These are phyloP conservation scores for Campoplex capitator DNA, from an alignment of 2,888 invertebrate species.

Conservation along the genomic window DNA sequence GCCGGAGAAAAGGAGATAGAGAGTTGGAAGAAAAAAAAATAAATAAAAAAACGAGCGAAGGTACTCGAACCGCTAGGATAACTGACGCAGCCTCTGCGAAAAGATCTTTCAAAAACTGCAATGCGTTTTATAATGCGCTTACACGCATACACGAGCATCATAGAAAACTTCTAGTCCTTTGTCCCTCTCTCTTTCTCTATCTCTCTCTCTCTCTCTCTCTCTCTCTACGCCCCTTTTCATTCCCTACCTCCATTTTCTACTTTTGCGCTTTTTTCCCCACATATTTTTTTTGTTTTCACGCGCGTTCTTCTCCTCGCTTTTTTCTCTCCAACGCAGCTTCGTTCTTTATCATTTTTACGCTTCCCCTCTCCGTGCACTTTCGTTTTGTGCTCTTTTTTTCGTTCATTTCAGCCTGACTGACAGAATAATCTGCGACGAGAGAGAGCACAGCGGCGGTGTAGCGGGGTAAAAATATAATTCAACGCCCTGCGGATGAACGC, in stretches of 20 bases:
- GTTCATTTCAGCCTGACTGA: constrained; percentile 77
- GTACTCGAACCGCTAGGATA: constrained; percentile 32
- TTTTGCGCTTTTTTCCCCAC: constrained; percentile 33
- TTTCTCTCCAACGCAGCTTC: constrained; percentile 20
- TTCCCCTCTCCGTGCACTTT: not conserved
- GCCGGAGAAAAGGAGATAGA: not conserved
- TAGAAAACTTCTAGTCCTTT: constrained; percentile 30
- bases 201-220: constrained; percentile 23
- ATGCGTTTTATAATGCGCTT: constrained; percentile 57
- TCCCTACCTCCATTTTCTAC: constrained; percentile 50
- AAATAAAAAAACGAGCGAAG: constrained; percentile 52
- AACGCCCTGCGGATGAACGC: constrained; percentile 54
- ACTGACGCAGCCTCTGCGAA: constrained; percentile 39
- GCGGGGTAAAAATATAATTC: constrained; percentile 66
- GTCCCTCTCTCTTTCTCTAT: constrained; percentile 18
- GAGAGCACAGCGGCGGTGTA: not conserved
- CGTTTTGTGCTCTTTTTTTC: constrained; percentile 61
- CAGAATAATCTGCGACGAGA: constrained; percentile 75
- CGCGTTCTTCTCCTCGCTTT: not conserved
- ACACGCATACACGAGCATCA: constrained; percentile 11
- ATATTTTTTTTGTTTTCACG: constrained; percentile 13
- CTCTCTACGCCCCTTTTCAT: constrained; percentile 38
- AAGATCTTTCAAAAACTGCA: constrained; percentile 51
- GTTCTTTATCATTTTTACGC: constrained; percentile 51
- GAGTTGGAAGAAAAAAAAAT: constrained; percentile 22